phyloP scores from a whole-genome alignment of 2,113 vertebrate species.

The Pterocles gutturalis region DNA sequence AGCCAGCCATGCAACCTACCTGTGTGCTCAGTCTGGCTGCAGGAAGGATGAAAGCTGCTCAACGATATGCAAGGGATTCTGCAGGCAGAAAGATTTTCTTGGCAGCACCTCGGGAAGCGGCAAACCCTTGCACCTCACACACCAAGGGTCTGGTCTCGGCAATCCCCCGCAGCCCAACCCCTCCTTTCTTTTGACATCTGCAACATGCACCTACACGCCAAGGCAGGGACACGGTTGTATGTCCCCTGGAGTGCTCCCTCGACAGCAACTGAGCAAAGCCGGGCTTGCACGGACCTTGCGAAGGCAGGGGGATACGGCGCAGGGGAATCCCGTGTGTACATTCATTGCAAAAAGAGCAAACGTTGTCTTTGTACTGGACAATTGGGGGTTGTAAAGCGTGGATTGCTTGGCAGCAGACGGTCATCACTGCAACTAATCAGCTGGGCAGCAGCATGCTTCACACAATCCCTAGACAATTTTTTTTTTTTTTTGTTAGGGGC shows the following conservation, averaged over 20 bases:
- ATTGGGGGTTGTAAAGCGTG: rapidly evolving
- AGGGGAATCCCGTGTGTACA: background rate
- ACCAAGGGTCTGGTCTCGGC: background rate
- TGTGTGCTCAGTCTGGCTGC: rapidly evolving
- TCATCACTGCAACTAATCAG: background rate
- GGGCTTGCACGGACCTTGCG: rapidly evolving
- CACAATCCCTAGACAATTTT: background rate
- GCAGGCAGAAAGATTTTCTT: rapidly evolving
- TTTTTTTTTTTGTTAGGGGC: background rate
- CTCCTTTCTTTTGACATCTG: background rate
- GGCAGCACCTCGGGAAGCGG: background rate
- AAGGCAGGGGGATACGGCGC: rapidly evolving
- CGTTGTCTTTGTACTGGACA: background rate
- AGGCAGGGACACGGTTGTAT: background rate
- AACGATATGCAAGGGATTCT: rapidly evolving
- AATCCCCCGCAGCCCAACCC: rapidly evolving
- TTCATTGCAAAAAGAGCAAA: background rate
- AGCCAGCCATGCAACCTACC: too few relatives aligned
- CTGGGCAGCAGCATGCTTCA: background rate
- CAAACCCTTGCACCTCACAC: rapidly evolving
- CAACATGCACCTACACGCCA: rapidly evolving
- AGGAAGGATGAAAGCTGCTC: background rate
- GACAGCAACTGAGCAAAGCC: background rate
- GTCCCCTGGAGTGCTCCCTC: background rate
- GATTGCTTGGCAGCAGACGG: background rate